A percentile compares a stretch with the other conserved stretches of the same genome.
phyloP scores from a whole-genome alignment of 2,113 vertebrate species.

The Corynorhinus townsendii region DNA sequence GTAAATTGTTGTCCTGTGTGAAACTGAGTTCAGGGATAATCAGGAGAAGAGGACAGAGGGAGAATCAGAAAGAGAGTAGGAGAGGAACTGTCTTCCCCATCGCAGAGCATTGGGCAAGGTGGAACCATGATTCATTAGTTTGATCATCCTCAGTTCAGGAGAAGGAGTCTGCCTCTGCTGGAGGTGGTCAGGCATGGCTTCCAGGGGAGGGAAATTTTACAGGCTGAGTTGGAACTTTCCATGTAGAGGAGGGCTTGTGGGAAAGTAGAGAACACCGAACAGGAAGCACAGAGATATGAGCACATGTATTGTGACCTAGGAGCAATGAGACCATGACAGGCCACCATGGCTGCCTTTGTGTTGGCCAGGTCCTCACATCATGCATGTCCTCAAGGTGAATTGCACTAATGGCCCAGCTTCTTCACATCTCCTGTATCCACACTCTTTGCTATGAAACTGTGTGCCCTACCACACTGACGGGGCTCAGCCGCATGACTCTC shows the following conservation, averaged over 20 bases:
- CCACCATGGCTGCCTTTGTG: background rate
- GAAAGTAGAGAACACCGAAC: background rate
- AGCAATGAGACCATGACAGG: background rate
- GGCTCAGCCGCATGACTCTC: background rate
- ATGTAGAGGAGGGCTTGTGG: background rate
- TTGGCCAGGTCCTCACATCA: background rate
- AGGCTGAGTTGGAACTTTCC: background rate
- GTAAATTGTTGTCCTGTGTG: background rate
- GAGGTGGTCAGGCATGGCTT: background rate
- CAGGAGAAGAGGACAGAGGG: background rate
- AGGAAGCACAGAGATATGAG: background rate
- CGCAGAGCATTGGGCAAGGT: background rate
- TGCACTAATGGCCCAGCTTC: background rate
- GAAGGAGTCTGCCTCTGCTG: background rate
- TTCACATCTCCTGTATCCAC: background rate
- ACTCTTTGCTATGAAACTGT: background rate
- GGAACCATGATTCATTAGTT: background rate
- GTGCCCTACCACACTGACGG: background rate
- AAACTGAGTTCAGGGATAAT: background rate
- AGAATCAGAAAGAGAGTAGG: background rate
- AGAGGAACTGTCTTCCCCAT: background rate
- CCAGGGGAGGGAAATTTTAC: background rate
- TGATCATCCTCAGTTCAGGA: background rate
- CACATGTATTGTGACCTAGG: background rate
- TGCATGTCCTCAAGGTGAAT: rapidly evolving